Evolutionary conservation across 2,888 invertebrate genomes (phyloP).

Genomic region (Rapana venosa): DNA sequence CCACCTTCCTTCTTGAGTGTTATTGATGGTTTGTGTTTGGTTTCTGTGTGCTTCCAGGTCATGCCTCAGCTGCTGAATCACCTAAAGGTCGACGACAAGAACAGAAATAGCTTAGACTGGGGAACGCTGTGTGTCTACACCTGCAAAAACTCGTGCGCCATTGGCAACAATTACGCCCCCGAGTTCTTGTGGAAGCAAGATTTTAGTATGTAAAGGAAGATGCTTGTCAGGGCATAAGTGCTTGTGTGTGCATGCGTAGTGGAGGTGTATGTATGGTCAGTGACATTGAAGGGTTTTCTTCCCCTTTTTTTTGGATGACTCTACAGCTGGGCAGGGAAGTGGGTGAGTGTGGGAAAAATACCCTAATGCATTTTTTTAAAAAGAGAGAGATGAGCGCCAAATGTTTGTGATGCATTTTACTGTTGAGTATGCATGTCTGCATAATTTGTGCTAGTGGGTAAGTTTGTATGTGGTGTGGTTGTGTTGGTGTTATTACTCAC

Average conservation of each 20-base stretch:
- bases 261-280: background rate
- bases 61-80: slow-evolving; percentile 89
- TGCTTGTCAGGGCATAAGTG: background rate
- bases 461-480: too few relatives aligned
- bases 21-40: too few relatives aligned
- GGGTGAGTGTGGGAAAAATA: background rate
- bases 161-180: slow-evolving; percentile 84
- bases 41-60: slow-evolving; percentile 83
- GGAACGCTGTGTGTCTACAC: slow-evolving; percentile 92
- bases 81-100: slow-evolving; percentile 83
- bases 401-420: background rate
- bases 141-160: slow-evolving; percentile 87
- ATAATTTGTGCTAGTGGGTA: background rate
- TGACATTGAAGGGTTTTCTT: too few relatives aligned
- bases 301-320: background rate
- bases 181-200: slow-evolving; percentile 94
- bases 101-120: slow-evolving; percentile 87
- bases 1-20: too few relatives aligned
- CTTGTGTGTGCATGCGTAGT: background rate
- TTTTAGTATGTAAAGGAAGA: slow-evolving; percentile 53
- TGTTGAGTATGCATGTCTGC: background rate
- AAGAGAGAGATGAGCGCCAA: background rate
- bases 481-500: too few relatives aligned
- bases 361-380: background rate
- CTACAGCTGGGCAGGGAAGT: background rate